These are phyloP conservation scores for Carposina sasakii DNA, from an alignment of 1,140 invertebrate species.

Conservation along the genomic window DNA sequence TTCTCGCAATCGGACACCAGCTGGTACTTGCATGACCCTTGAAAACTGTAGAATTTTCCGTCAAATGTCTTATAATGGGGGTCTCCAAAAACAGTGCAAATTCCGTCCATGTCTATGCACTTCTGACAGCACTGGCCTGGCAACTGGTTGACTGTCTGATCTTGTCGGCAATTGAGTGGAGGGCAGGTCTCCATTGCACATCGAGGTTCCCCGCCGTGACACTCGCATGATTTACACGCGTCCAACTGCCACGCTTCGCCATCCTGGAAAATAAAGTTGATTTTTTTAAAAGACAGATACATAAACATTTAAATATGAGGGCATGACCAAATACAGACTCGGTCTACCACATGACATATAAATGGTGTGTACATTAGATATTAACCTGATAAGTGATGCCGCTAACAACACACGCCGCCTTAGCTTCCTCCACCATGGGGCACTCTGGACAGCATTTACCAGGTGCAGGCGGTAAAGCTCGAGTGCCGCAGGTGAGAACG, in stretches of 20 bases:
- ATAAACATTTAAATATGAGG: no score
- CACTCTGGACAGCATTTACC: conserved; percentile 87
- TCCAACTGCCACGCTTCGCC: conserved; percentile 90
- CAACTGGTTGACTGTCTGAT: conserved; percentile 79
- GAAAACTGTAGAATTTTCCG: conserved; percentile 92
- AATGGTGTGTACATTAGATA: background rate
- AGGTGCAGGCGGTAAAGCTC: conserved; percentile 75
- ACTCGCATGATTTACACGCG: conserved; percentile 88
- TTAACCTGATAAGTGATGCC: conserved; percentile 78
- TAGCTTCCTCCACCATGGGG: conserved; percentile 75
- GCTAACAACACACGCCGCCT: conserved; percentile 76
- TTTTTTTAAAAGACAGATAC: no score
- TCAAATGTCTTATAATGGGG: conserved; percentile 96
- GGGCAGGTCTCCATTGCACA: conserved; percentile 87
- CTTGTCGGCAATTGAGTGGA: conserved; percentile 78
- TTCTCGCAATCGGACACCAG: conserved; percentile 85
- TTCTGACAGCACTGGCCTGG: conserved; percentile 89
- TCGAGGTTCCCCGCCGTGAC: conserved; percentile 83
- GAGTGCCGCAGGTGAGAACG: conserved; percentile 83
- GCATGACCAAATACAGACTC: no score
- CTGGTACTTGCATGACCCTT: conserved; percentile 93
- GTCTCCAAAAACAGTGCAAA: conserved; percentile 94
- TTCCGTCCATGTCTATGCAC: conserved; percentile 90
- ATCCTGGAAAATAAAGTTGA: conserved; percentile 77
- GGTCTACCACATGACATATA: no score